Conservation (phyloP, 2,888 invertebrate genomes). For the Ramazzottius varieornatus region DNA sequence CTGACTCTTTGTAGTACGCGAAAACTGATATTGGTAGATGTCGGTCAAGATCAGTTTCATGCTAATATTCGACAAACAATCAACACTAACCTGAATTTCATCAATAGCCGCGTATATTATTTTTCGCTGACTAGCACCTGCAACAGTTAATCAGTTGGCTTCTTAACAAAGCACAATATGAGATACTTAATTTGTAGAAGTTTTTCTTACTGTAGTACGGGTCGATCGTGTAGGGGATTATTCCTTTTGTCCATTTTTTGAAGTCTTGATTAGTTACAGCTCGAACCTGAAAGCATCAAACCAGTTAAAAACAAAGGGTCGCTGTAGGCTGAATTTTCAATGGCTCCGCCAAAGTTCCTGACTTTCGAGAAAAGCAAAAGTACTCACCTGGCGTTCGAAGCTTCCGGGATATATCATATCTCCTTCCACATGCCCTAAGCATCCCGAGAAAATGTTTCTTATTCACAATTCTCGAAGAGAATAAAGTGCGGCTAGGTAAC, state of each 20-base stretch:
- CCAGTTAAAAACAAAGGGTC: too few species aligned
- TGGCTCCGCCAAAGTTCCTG: too few species aligned
- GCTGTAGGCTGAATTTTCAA: too few species aligned
- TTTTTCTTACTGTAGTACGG: neutral
- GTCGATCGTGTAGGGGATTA: neutral
- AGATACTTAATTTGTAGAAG: neutral
- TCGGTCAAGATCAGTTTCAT: too few species aligned
- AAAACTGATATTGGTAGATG: too few species aligned
- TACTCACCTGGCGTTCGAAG: neutral
- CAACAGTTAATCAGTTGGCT: too few species aligned
- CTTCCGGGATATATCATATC: neutral
- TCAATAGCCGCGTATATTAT: neutral
- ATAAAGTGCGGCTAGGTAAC: too few species aligned
- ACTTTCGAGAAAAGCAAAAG: too few species aligned
- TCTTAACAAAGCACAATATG: neutral
- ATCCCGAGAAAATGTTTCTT: too few species aligned
- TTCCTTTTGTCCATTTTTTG: neutral
- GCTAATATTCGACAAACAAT: too few species aligned
- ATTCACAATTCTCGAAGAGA: too few species aligned
- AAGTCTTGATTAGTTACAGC: neutral
- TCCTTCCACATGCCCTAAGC: neutral
- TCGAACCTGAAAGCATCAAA: neutral
- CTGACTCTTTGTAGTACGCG: too few species aligned
- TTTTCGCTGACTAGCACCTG: neutral
- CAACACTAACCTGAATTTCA: neutral